These are phyloP conservation scores for Ips typographus DNA, from an alignment of 1,140 invertebrate species.

Conservation along the genomic window DNA sequence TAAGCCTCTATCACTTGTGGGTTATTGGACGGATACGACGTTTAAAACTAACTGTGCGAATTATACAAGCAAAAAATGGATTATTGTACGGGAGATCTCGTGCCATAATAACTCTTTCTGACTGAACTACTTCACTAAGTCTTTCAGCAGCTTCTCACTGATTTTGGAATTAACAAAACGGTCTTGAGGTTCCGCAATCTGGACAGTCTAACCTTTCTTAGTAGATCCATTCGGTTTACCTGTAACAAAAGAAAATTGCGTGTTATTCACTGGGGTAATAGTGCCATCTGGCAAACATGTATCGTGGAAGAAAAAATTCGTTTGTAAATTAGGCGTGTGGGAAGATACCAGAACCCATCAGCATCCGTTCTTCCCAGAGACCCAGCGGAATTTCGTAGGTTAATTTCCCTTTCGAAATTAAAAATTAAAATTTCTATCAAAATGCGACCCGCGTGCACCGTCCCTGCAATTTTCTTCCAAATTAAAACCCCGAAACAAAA, in stretches of 20 bases:
- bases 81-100: background rate
- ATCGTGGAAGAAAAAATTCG: too few relatives aligned
- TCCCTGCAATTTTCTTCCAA: slow-evolving; percentile 19
- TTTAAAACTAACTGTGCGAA: slow-evolving; percentile 4
- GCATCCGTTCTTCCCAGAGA: background rate
- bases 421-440: slow-evolving; percentile 34
- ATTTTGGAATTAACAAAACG: too few relatives aligned
- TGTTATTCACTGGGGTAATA: background rate
- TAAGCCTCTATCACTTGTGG: slow-evolving; percentile 27
- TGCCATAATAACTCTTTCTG: background rate
- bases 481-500: slow-evolving; percentile 27
- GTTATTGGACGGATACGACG: slow-evolving; percentile 13
- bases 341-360: too few relatives aligned
- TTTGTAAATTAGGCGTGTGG: too few relatives aligned
- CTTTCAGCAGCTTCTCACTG: too few relatives aligned
- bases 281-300: too few relatives aligned
- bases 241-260: slow-evolving; percentile 40
- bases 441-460: slow-evolving; percentile 17
- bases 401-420: slow-evolving; percentile 24
- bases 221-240: slow-evolving; percentile 42
- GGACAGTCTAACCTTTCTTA: slow-evolving; percentile 39
- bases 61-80: slow-evolving; percentile 20
- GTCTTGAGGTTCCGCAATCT: too few relatives aligned
- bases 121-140: background rate
- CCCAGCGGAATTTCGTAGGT: slow-evolving; percentile 7